Evolutionary conservation across 1,140 invertebrate species (phyloP).

Genomic region (Zelostemma sp.): DNA sequence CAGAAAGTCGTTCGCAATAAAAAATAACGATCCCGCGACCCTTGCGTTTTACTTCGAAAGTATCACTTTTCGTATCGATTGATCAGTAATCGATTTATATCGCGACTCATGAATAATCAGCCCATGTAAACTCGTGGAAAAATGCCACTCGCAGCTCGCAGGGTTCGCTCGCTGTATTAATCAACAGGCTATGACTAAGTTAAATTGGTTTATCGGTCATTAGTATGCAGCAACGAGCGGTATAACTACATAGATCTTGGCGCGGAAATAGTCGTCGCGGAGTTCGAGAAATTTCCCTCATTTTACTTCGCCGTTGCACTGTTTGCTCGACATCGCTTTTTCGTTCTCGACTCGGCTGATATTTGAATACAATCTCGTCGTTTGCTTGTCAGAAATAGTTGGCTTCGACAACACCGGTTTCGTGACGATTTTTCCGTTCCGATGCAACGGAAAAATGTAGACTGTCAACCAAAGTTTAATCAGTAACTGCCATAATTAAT

Average conservation of each 20-base stretch:
- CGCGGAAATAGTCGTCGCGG: background rate
- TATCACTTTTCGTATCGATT: constrained; percentile 21
- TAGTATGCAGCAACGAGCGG: constrained; percentile 20
- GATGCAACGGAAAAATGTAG: too few relatives aligned
- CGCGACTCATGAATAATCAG: constrained; percentile 35
- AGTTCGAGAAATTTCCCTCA: background rate
- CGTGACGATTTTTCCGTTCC: too few relatives aligned
- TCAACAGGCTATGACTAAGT: constrained; percentile 34
- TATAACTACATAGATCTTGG: background rate
- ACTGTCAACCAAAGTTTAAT: too few relatives aligned
- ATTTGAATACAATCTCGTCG: background rate
- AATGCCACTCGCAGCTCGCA: constrained; percentile 42
- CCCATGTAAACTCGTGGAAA: constrained; percentile 17
- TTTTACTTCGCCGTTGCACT: background rate
- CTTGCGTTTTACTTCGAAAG: too few relatives aligned
- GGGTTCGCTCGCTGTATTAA: constrained; percentile 34
- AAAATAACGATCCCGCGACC: too few relatives aligned
- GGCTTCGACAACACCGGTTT: too few relatives aligned
- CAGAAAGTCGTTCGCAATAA: too few relatives aligned
- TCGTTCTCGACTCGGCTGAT: background rate
- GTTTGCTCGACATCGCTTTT: background rate
- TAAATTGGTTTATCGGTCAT: constrained; percentile 46
- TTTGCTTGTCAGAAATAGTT: background rate
- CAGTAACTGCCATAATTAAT: too few relatives aligned
- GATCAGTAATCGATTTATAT: constrained; percentile 26